Base-by-base conservation (phyloP, 2,888 invertebrate genomes). In the Clusia tigrina region DNA sequence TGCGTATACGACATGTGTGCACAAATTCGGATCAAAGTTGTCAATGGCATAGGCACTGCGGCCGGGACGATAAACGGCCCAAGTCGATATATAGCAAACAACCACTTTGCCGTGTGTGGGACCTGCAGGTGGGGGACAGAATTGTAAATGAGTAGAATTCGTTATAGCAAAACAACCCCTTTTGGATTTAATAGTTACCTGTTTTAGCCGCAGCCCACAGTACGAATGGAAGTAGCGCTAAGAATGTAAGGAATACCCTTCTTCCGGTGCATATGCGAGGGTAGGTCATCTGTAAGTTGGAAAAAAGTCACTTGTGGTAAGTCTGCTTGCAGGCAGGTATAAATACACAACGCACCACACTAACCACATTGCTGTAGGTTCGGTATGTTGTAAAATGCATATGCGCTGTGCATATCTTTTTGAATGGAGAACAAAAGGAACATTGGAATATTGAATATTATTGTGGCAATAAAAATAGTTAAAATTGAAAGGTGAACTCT, bases 1-100 rank as follows among this genome's bases (percentile, higher is more conserved):
- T 3, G 93, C 88, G 77, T 94, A 94, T 10, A 94, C 88, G 9
- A 92, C 84, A 74, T 94, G 93, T 0, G 93, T 93, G 81, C 94
- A 94, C 6, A 93, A 84, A 15, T 86, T 86, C 0, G 93, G 90
- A 69, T 90, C 89, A 68, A 94, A 86, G 78, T 92, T 85, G 25
- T 89, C 88, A 20, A 91, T 83, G 2, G 85, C 84, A 81, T 89
- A 94, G 67, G 87, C 86, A 0, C 91, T 93, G 23, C 84, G 86
- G 0, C 83, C 86, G 0, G 88, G 87, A 18, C 94, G 85, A 84
- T 93, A 94, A 0, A 87, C 88, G 0, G 94, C 90, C 94, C 94
- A 94, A 9, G 90, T 88, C 2, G 91, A 90, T 54, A 92, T 87
- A 79, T 94, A 94, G 82, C 94, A 94, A 0, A 91, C 91, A 3